Conservation (phyloP, 2,113 vertebrate species). For the Pangasianodon gigas region DNA sequence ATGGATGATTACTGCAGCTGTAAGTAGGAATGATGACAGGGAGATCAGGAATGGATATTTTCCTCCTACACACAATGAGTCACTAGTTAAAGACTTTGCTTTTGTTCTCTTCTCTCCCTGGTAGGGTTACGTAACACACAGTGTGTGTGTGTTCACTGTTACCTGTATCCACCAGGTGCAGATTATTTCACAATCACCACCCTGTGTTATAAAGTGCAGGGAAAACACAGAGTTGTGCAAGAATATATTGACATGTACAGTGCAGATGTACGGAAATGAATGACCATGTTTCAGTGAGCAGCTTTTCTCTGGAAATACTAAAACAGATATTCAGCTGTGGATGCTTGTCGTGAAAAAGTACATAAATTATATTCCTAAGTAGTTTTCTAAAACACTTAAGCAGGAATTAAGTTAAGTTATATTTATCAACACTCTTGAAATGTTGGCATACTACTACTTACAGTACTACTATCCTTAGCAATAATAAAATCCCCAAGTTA, state of each 20-base stretch:
- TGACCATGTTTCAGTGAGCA: not conserved
- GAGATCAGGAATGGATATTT: slow-evolving; percentile 12
- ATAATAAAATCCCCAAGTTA: not conserved
- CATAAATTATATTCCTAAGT: not conserved
- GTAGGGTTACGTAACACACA: slow-evolving; percentile 41
- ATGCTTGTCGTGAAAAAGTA: not conserved
- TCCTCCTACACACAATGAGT: slow-evolving; percentile 40
- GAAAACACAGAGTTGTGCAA: slow-evolving; percentile 15
- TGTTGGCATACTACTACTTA: not conserved
- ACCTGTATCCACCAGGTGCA: slow-evolving; percentile 52
- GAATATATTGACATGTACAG: not conserved
- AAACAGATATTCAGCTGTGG: not conserved
- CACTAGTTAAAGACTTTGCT: slow-evolving; percentile 28
- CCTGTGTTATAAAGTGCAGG: slow-evolving; percentile 8
- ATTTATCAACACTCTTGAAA: not conserved
- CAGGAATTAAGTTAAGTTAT: not conserved
- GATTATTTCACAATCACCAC: slow-evolving; percentile 39
- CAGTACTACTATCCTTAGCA: not conserved
- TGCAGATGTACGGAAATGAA: slow-evolving; percentile 1
- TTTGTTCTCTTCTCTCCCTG: slow-evolving; percentile 33
- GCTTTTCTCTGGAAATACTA: not conserved
- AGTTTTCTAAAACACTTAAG: not conserved
- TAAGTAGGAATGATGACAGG: not conserved
- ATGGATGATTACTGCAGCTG: not conserved
- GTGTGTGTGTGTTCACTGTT: slow-evolving; percentile 24